Conservation (phyloP, 2,113 vertebrate genomes). For the Alligator mississippiensis region DNA sequence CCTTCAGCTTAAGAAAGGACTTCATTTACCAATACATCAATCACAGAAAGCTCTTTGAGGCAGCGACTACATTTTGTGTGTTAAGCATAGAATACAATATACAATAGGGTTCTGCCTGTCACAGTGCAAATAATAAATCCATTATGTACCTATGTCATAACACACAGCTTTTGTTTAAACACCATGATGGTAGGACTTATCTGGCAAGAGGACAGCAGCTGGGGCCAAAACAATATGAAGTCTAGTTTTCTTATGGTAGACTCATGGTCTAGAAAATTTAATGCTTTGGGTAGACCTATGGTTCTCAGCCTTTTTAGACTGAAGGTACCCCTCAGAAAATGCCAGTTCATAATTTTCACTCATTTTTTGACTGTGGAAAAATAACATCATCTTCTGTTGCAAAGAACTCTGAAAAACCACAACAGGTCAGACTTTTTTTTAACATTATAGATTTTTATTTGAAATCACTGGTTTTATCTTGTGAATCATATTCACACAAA, state of each 20-base stretch:
- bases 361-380: no score
- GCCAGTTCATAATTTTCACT: no score
- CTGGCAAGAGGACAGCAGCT: slow-evolving; percentile 1
- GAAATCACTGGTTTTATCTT: no score
- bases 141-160: neutral
- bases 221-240: slow-evolving; percentile 2
- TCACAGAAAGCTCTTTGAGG: neutral
- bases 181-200: slow-evolving; percentile 5
- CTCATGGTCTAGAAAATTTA: slow-evolving; percentile 49
- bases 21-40: neutral
- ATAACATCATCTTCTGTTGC: no score
- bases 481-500: no score
- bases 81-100: no score
- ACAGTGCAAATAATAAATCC: slow-evolving; percentile 1
- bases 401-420: no score
- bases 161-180: neutral
- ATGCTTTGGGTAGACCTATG: neutral
- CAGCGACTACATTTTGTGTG: neutral
- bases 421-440: no score
- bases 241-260: slow-evolving; percentile 32
- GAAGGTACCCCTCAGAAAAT: no score
- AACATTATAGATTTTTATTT: no score
- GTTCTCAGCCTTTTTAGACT: no score
- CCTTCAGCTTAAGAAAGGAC: neutral
- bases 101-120: neutral